Percentiles rank a stretch among this genome's conserved stretches.
Evolutionary conservation across 2,888 invertebrate genomes (phyloP).

Genomic region (Xylophagus ater): DNA sequence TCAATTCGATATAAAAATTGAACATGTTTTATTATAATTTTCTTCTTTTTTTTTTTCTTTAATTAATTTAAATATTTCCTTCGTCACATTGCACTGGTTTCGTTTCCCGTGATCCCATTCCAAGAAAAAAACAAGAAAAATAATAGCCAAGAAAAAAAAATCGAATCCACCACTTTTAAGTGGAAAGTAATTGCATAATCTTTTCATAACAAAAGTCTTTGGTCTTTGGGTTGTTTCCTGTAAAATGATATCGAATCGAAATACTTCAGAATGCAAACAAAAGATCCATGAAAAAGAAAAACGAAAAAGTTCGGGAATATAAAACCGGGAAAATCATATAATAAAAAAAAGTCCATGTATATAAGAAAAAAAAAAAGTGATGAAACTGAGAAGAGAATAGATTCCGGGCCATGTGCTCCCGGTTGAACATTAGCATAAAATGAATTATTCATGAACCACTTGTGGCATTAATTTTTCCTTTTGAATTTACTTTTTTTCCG

Average conservation of each 20-base stretch:
- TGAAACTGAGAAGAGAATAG: constrained; percentile 10
- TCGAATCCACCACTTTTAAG: too few relatives aligned
- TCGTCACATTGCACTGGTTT: too few relatives aligned
- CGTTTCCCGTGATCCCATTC: too few relatives aligned
- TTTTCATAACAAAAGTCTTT: constrained; percentile 12
- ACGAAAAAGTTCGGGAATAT: neutral
- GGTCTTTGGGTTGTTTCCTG: constrained; percentile 1
- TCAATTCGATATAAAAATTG: too few relatives aligned
- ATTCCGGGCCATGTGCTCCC: constrained; percentile 17
- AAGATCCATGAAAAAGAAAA: neutral
- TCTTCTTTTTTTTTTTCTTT: too few relatives aligned
- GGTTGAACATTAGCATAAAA: constrained; percentile 17
- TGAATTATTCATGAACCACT: constrained; percentile 19
- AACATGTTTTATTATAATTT: too few relatives aligned
- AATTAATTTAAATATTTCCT: too few relatives aligned
- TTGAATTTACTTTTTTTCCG: constrained; percentile 18
- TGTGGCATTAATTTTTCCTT: constrained; percentile 19
- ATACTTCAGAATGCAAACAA: constrained; percentile 13
- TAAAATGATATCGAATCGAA: constrained; percentile 15
- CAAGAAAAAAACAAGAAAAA: too few relatives aligned
- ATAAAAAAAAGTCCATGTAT: neutral
- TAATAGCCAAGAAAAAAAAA: too few relatives aligned
- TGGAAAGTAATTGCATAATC: constrained; percentile 16
- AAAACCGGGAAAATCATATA: neutral
- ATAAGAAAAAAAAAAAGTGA: constrained; percentile 11